A percentile compares a stretch with the other conserved stretches of the same genome.
Conservation (phyloP, 2,888 invertebrate genomes). For the Sepioteuthis lessoniana region DNA sequence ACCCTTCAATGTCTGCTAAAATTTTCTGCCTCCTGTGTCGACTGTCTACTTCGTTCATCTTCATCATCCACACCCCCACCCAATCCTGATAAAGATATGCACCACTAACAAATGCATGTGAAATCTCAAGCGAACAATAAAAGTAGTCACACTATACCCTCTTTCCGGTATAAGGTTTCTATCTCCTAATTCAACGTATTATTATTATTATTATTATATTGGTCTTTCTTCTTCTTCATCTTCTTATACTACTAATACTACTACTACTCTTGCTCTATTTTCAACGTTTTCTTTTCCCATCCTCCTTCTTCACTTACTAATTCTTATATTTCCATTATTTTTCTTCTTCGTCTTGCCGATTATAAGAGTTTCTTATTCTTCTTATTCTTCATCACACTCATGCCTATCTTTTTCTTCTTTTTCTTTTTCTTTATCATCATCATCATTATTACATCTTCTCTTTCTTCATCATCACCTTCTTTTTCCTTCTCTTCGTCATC, state of each 20-base stretch:
- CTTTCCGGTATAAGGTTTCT: background rate
- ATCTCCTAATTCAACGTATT: background rate
- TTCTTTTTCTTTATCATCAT: background rate
- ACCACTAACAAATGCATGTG: background rate
- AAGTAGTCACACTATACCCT: background rate
- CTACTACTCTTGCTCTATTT: background rate
- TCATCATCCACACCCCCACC: background rate
- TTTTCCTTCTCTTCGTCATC: background rate
- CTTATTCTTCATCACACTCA: background rate
- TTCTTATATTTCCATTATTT: background rate
- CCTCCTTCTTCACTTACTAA: no score
- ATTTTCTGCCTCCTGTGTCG: background rate
- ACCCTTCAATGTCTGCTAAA: background rate
- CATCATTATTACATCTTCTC: background rate
- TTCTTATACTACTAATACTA: background rate
- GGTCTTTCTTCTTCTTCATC: background rate
- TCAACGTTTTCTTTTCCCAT: background rate
- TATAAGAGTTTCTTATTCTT: background rate
- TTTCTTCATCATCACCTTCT: background rate
- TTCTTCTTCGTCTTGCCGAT: background rate
- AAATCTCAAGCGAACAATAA: background rate
- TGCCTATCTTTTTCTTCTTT: background rate
- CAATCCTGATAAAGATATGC: background rate
- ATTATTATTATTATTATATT: no score
- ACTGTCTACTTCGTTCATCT: background rate